These are phyloP conservation scores for Sebastes melanostomus DNA, from an alignment of 2,797 vertebrate species.

Conservation along the genomic window DNA sequence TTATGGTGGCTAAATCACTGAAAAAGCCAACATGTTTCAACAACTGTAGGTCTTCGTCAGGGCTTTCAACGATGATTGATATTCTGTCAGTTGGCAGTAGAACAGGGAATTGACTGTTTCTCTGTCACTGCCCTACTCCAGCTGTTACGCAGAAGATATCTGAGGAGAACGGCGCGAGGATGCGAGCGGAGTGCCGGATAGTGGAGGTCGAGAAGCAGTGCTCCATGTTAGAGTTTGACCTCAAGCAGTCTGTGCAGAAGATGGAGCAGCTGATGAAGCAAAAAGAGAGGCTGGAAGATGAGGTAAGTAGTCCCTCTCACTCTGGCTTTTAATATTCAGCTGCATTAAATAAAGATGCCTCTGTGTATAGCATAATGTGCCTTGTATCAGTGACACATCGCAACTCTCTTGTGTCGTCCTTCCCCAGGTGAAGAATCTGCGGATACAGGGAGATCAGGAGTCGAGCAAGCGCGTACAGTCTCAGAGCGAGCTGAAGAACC, in stretches of 20 bases:
- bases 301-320: conserved; percentile 78
- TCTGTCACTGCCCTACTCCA: conserved; percentile 47
- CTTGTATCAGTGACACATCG: neutral
- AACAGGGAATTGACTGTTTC: neutral
- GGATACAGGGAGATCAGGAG: conserved; percentile 91
- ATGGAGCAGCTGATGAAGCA: conserved; percentile 95
- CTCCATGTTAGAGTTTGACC: conserved; percentile 97
- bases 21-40: no score
- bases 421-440: conserved; percentile 86
- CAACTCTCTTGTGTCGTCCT: neutral
- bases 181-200: conserved; percentile 92
- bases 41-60: no score
- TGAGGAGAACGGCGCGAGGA: conserved; percentile 91
- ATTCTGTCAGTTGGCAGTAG: neutral
- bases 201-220: conserved; percentile 98
- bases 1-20: no score
- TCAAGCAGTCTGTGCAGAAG: conserved; percentile 98
- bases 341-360: neutral
- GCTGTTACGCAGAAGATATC: conserved; percentile 97
- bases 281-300: conserved; percentile 95
- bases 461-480: conserved; percentile 86
- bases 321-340: neutral
- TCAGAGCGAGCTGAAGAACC: conserved; percentile 91
- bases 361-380: neutral
- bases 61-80: no score